Conservation (phyloP, 2,797 vertebrate genomes). For the Amblyopsis hoosieri region DNA sequence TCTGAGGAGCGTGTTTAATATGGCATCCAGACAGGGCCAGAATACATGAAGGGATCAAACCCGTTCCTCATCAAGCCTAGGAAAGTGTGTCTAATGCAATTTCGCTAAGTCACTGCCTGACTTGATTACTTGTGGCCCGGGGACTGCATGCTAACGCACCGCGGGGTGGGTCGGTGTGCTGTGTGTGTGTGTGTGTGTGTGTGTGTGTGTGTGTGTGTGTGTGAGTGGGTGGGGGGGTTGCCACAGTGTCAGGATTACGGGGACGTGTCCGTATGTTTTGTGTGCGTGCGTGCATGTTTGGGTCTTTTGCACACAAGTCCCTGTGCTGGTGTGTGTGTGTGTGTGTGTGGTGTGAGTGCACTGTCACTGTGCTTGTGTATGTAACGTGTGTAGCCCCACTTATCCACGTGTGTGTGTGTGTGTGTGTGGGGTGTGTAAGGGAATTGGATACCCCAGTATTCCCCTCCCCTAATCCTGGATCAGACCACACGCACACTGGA, state of each 20-base stretch:
- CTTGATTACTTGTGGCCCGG: conserved; percentile 82
- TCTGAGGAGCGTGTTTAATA: conserved; percentile 59
- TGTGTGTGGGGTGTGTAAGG: conserved; percentile 58
- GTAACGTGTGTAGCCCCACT: neutral
- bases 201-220: no score
- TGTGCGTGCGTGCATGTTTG: neutral
- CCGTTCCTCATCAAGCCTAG: conserved; percentile 80
- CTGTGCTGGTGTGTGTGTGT: no score
- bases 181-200: conserved; percentile 21
- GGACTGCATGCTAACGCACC: conserved; percentile 53
- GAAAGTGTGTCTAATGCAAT: conserved; percentile 86
- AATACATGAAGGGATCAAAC: conserved; percentile 80
- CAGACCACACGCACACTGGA: conserved; percentile 51
- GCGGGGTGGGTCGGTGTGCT: conserved; percentile 40
- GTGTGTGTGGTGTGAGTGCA: no score
- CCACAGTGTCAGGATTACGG: conserved; percentile 15
- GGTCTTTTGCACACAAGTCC: no score
- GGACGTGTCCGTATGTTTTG: neutral
- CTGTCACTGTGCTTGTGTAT: neutral
- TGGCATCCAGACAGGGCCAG: conserved; percentile 55
- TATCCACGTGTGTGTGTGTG: conserved; percentile 7
- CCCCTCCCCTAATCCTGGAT: conserved; percentile 74
- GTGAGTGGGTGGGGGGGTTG: conserved; percentile 9
- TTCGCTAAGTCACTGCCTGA: conserved; percentile 85
- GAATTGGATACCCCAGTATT: conserved; percentile 59